Evolutionary conservation across 2,113 vertebrate species (phyloP).

Genomic region (Xenotilapia caudafasciata): DNA sequence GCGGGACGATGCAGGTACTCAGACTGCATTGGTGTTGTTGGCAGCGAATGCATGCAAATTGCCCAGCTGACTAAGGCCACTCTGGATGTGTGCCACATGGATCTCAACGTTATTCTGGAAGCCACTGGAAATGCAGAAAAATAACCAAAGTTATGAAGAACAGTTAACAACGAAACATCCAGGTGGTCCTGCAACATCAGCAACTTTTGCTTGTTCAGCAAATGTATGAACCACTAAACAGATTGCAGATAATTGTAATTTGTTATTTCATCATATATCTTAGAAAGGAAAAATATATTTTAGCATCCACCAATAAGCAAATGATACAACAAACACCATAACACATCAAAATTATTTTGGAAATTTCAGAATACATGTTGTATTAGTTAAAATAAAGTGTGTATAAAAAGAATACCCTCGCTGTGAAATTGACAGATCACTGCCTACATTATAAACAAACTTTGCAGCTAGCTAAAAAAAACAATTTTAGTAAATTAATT

Average conservation of each 20-base stretch:
- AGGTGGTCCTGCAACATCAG: neutral
- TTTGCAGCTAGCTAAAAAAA: neutral
- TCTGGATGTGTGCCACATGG: conserved; percentile 98
- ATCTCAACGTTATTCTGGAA: conserved; percentile 99
- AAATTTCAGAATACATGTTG: neutral
- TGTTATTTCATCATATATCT: neutral
- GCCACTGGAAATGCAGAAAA: conserved; percentile 72
- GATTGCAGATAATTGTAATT: neutral
- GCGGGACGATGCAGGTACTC: conserved; percentile 46
- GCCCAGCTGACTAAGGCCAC: conserved; percentile 97
- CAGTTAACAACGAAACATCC: neutral
- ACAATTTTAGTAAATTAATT: neutral
- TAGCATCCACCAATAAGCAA: neutral
- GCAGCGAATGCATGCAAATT: conserved; percentile 94
- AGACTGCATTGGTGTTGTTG: conserved; percentile 96
- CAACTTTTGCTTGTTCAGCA: neutral
- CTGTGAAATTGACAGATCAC: neutral
- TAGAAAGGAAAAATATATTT: neutral
- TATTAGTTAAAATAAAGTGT: neutral
- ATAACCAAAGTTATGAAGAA: neutral
- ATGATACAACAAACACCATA: neutral
- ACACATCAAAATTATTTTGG: neutral
- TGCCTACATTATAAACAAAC: neutral
- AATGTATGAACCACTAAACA: neutral
- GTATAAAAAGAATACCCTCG: neutral